Conservation (phyloP, 2,113 vertebrate species). For the Neomonachus schauinslandi region DNA sequence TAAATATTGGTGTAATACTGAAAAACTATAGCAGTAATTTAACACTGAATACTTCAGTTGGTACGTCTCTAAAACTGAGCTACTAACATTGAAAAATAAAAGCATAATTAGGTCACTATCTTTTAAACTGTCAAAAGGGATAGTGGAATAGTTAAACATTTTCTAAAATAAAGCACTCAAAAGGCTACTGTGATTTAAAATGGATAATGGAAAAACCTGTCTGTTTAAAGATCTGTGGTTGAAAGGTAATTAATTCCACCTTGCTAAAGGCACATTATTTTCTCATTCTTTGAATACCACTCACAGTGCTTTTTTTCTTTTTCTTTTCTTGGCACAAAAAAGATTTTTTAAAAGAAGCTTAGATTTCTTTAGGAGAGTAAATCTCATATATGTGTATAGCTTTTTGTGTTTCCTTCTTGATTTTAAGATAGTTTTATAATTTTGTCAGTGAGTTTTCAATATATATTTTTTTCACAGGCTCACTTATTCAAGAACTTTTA, state of each 20-base stretch:
- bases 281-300: constrained; percentile 58
- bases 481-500: constrained; percentile 19
- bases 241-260: constrained; percentile 77
- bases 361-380: not conserved
- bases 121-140: constrained; percentile 67
- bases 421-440: constrained; percentile 7
- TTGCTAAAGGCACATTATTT: constrained; percentile 75
- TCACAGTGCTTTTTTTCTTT: constrained; percentile 25
- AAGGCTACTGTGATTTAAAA: constrained; percentile 55
- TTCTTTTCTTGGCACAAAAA: not conserved
- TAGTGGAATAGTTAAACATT: constrained; percentile 48
- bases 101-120: constrained; percentile 57
- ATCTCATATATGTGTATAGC: not conserved
- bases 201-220: constrained; percentile 65
- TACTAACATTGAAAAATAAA: constrained; percentile 42
- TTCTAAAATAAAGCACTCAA: constrained; percentile 60
- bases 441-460: constrained; percentile 22
- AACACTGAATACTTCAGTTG: not conserved
- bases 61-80: constrained; percentile 21
- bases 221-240: constrained; percentile 66
- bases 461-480: not conserved
- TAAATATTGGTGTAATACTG: not conserved
- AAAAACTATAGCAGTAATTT: not conserved
- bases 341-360: not conserved
- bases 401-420: constrained; percentile 1